Evolutionary conservation across 2,797 vertebrate genomes (phyloP), one percentile per base, ranked within the genome.

Genomic region (Cephalopachus bancanus): DNA sequence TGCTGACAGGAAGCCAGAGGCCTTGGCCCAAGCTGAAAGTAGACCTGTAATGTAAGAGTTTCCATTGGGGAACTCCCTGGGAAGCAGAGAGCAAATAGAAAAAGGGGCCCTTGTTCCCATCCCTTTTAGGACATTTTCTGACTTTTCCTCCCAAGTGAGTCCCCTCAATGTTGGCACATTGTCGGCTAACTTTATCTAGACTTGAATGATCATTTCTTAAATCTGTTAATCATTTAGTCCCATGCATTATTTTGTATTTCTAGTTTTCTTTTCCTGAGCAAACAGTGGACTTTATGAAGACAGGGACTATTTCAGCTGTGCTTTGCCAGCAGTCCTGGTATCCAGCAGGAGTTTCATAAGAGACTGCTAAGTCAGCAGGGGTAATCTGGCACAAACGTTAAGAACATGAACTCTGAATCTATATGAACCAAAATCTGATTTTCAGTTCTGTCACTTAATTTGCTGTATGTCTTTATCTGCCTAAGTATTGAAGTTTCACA

Each of bases 11-110:
- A 97, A 99, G 99, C 99, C 99, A 99, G 98, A 99, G 97, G 44
- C 99, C 99, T 98, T 99, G 99, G 95, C 99, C 99, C 98, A 99
- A 98, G 98, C 99, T 99, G 98, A 99, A 99, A 97, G 99, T 99
- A 62, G 99, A 99, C 98, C 99, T 99, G 98, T 12, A 97, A 97
- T 96, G 97, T 85, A 98, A 97, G 96, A 0, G 0, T 81, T 60
- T 97, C 92, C 93, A 98, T 97, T 97, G 97, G 97, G 96, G 95
- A 89, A 97, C 95, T 98, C 97, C 97, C 97, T 60, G 95, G 85
- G 97, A 97, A 96, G 88, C 96, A 98, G 78, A 97, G 55, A 94
- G 55, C 91, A 96, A 93, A 93, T 5, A 97, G 83, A 65, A 97
- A 72, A 57, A 37, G 64, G 87, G 84, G 75, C 72, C 92, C 95